phyloP scores from a whole-genome alignment of 2,113 vertebrate genomes.

The Mus spicilegus region DNA sequence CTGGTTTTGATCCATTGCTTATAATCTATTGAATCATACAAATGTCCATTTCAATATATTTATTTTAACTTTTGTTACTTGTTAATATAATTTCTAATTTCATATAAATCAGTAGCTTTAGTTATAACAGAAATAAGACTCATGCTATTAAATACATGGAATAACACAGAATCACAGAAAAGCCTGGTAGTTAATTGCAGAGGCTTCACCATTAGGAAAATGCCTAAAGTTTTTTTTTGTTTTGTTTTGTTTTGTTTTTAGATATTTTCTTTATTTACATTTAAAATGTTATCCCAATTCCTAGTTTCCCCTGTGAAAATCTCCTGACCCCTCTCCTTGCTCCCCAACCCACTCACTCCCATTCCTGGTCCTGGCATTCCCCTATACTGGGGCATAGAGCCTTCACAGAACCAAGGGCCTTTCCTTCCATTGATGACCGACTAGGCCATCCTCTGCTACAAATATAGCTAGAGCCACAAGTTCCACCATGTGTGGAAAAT shows the following conservation, averaged over 20 bases:
- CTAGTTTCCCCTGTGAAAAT: too few species aligned
- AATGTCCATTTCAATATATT: neutral
- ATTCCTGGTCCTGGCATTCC: too few species aligned
- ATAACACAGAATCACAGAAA: neutral
- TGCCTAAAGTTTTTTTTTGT: neutral
- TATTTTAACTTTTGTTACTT: conserved; percentile 19
- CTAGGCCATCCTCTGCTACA: too few species aligned
- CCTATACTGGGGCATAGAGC: too few species aligned
- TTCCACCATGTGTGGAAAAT: neutral
- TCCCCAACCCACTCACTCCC: too few species aligned
- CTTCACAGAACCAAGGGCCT: too few species aligned
- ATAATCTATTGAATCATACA: neutral
- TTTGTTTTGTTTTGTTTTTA: too few species aligned
- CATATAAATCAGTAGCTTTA: neutral
- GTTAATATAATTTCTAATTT: neutral
- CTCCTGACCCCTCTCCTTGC: too few species aligned
- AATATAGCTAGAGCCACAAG: too few species aligned
- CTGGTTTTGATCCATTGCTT: neutral
- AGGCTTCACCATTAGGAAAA: neutral
- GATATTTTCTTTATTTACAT: too few species aligned
- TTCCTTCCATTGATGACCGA: too few species aligned
- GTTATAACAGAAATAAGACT: conserved; percentile 40
- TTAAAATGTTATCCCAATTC: too few species aligned
- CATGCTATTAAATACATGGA: conserved; percentile 30
- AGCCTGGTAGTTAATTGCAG: neutral